These are phyloP conservation scores for Motacilla alba DNA, from an alignment of 2,113 vertebrate genomes.

Conservation along the genomic window DNA sequence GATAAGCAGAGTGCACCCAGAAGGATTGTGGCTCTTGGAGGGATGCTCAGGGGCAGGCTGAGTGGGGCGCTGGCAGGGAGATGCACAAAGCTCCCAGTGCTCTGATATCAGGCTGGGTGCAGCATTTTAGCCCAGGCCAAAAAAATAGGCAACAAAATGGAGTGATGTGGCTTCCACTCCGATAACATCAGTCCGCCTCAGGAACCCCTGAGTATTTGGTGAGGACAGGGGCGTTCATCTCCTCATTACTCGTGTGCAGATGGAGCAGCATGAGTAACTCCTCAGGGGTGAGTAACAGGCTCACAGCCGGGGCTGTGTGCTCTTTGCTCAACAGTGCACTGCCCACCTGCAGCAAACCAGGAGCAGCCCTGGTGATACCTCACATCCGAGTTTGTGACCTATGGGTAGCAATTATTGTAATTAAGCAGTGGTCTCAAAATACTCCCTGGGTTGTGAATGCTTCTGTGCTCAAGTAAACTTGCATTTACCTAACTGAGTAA, in stretches of 20 bases:
- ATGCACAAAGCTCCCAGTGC: not conserved
- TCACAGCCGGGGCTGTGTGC: fast-evolving
- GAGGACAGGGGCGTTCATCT: not conserved
- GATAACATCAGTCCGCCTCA: not conserved
- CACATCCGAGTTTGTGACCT: not conserved
- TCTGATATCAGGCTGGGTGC: not conserved
- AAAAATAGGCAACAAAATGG: not conserved
- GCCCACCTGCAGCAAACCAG: not conserved
- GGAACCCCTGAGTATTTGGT: not conserved
- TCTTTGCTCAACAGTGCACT: not conserved
- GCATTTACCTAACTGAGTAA: not conserved
- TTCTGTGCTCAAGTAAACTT: not conserved
- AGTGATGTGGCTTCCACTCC: not conserved
- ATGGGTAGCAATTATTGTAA: not conserved
- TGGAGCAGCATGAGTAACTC: not conserved
- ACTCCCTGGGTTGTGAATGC: not conserved
- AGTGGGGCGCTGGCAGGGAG: not conserved
- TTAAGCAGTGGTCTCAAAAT: conserved; percentile 25
- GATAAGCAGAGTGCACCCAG: not conserved
- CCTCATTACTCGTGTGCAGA: not conserved
- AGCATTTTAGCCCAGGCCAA: not conserved
- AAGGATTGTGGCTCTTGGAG: not conserved
- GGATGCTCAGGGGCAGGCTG: not conserved
- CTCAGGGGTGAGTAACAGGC: not conserved
- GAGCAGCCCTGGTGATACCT: not conserved